Percentiles rank a stretch among this genome's conserved stretches.
phyloP scores from a whole-genome alignment of 2,888 invertebrate species.

The Adineta ricciae region DNA sequence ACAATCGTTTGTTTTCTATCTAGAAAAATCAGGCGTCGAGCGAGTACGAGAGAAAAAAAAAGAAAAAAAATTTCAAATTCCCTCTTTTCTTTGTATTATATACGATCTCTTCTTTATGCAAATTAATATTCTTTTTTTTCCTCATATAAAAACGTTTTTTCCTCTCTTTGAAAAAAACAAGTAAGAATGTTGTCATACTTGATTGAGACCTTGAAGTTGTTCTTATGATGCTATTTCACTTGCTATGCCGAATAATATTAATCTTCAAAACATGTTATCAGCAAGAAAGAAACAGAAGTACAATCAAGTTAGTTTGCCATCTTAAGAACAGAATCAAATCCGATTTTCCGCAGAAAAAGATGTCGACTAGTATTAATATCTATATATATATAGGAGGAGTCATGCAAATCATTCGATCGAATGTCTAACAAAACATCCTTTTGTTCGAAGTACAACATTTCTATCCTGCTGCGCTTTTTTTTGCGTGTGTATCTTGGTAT shows the following conservation, averaged over 20 bases:
- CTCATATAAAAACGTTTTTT: background rate
- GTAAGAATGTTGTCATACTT: background rate
- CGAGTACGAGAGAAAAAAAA: background rate
- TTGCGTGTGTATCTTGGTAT: background rate
- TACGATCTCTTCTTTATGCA: background rate
- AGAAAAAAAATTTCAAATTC: background rate
- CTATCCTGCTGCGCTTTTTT: background rate
- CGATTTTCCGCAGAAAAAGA: background rate
- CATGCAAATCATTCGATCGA: background rate
- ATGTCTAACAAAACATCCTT: background rate
- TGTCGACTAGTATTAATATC: background rate
- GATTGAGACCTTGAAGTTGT: background rate
- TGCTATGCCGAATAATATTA: background rate
- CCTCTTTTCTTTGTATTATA: background rate
- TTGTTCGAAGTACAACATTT: background rate
- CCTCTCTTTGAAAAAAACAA: background rate
- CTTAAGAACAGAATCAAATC: background rate
- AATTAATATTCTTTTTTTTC: background rate
- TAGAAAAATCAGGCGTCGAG: background rate
- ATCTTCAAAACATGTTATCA: background rate
- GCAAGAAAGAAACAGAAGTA: background rate
- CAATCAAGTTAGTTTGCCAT: background rate
- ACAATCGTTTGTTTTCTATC: background rate
- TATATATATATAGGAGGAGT: background rate
- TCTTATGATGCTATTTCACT: background rate